Evolutionary conservation across 2,888 invertebrate genomes (phyloP), one percentile per base, ranked within the genome.

Genomic region (Eupithecia subumbrata): DNA sequence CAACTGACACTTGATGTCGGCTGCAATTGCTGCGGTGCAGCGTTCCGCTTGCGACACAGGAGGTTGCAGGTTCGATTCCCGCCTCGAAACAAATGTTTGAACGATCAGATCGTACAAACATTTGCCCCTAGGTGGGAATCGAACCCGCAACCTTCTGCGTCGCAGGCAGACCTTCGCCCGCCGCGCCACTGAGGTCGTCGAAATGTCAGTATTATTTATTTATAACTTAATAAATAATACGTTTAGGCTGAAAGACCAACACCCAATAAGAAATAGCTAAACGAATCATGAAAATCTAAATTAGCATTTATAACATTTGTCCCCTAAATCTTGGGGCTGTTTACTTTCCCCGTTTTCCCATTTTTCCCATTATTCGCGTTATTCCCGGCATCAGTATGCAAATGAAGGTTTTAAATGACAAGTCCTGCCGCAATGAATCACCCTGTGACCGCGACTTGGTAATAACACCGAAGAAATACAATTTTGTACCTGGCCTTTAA

Each of bases 321-420:
- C 48, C 52, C 72, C 73, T 73, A 73, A 76, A 73, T 73, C 73
- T 76, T 67, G 0, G 69, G 37, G 40, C 69, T 37, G 71, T 74
- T 68, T 71, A 48, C 71, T 64, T 68, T 37, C 40, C 18, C 64
- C 64, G 34, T 37, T 60, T 60, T 67, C n/a, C 40, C 66, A 37
- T 67, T 63, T 63, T 63, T 9, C 69, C 34, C 67, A 5, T 40
- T 63, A 68, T 63, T 9, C 69, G 37, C 52, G 5, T 40, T 63
- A 68, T 63, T 9, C 69, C 45, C 66, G 11, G 69, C 69, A 67
- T 69, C 66, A 66, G 56, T 37, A 76, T 76, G 72, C 72, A 76
- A 76, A 76, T 76, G 72, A 68, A 40, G 64, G 37, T 69, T 66
- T 52, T 43, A 70, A 76, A 73, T 76, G 76, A 76, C 76, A 71